These are phyloP conservation scores for Lepus oiostolus DNA, from an alignment of 2,797 vertebrate species.

Conservation along the genomic window DNA sequence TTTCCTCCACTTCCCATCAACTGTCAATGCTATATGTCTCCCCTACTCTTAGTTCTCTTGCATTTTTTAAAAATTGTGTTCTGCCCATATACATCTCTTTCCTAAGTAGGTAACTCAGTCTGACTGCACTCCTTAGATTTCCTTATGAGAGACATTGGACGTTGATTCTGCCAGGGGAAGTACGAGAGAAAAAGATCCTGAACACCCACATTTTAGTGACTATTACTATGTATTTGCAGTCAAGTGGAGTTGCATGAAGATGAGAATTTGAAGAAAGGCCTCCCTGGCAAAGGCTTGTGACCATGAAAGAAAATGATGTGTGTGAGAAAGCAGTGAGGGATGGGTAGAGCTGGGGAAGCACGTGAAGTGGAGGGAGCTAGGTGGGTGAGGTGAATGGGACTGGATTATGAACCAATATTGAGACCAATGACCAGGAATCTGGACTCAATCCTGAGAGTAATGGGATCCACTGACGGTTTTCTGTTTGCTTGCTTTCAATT, in stretches of 20 bases:
- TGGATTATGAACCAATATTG: background rate
- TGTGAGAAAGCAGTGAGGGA: background rate
- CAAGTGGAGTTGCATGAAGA: background rate
- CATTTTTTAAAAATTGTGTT: background rate
- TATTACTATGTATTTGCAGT: background rate
- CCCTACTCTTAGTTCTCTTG: background rate
- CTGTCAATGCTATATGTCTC: background rate
- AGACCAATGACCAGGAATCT: background rate
- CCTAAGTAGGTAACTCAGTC: background rate
- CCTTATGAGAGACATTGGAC: background rate
- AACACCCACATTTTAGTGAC: background rate
- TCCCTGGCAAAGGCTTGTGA: background rate
- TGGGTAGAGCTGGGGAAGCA: background rate
- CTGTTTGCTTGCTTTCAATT: constrained; percentile 26
- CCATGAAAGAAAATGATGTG: background rate
- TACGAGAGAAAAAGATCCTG: background rate
- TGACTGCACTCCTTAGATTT: background rate
- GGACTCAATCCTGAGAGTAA: background rate
- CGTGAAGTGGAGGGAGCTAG: background rate
- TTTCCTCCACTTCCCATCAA: background rate
- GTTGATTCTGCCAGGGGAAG: background rate
- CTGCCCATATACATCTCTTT: background rate
- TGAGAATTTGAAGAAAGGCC: background rate
- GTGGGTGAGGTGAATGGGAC: background rate
- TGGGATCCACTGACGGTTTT: background rate